A percentile compares a stretch with the other conserved stretches of the same genome.
Conservation (phyloP, 2,888 invertebrate species). For the Orthosia gothica region DNA sequence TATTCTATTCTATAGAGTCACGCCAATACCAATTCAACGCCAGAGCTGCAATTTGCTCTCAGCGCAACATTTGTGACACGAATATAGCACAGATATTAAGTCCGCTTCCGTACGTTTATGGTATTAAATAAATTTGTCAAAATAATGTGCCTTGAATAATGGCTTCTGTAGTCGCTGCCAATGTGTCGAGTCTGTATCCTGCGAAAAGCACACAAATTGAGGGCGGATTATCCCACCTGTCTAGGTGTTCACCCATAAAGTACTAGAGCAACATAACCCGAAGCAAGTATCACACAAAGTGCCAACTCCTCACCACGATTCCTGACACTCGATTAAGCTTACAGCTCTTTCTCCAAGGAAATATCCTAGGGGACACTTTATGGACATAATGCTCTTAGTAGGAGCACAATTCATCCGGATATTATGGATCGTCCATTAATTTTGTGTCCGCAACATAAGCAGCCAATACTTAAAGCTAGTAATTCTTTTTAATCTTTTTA, state of each 20-base stretch:
- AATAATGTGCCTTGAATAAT: too few species aligned
- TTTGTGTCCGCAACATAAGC: constrained; percentile 46
- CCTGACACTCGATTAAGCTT: constrained; percentile 56
- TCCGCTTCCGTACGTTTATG: too few species aligned
- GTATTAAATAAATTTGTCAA: too few species aligned
- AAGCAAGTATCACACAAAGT: constrained; percentile 13
- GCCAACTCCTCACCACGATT: constrained; percentile 24
- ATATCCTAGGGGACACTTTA: constrained; percentile 55
- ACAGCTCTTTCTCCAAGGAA: constrained; percentile 49
- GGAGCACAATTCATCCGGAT: constrained; percentile 45
- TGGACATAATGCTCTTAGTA: constrained; percentile 55
- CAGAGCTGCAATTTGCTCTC: too few species aligned
- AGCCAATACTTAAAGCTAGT: constrained; percentile 44
- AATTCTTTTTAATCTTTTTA: constrained; percentile 59
- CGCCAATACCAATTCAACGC: too few species aligned
- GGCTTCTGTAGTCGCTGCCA: not conserved
- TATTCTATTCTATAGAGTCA: too few species aligned
- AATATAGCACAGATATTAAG: too few species aligned
- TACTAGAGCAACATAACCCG: constrained; percentile 32
- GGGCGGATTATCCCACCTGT: not conserved
- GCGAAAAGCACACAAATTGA: not conserved
- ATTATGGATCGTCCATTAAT: constrained; percentile 58
- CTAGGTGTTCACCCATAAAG: not conserved
- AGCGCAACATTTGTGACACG: too few species aligned
- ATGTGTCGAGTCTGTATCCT: too few species aligned